Evolutionary conservation across 2,113 vertebrate species (phyloP).

Genomic region (Pelmatolapia mariae): DNA sequence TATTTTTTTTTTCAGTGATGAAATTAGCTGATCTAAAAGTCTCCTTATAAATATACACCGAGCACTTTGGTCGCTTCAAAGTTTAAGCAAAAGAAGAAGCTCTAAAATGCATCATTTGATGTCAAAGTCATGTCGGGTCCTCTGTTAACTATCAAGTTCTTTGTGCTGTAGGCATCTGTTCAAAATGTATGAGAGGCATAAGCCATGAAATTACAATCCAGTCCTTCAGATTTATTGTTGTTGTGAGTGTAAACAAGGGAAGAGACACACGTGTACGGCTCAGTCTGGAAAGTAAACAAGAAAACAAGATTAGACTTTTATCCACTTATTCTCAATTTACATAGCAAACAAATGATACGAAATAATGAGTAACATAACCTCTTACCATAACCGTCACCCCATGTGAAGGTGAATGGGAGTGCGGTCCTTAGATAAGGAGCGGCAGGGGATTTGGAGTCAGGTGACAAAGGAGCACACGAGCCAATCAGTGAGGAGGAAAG

Average conservation of each 20-base stretch:
- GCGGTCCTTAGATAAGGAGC: not conserved
- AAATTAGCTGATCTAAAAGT: not conserved
- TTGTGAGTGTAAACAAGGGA: not conserved
- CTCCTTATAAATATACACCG: not conserved
- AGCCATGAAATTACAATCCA: not conserved
- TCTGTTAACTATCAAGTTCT: not conserved
- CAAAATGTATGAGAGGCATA: not conserved
- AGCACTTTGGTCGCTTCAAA: not conserved
- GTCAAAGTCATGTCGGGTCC: not conserved
- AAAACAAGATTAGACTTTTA: not conserved
- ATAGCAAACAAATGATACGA: not conserved
- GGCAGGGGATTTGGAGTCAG: not conserved
- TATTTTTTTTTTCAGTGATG: not conserved
- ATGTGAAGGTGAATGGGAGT: not conserved
- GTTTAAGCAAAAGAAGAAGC: not conserved
- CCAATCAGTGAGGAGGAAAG: not conserved
- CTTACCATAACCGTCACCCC: not conserved
- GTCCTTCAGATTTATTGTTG: not conserved
- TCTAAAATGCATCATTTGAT: not conserved
- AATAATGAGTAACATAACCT: not conserved
- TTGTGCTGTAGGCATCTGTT: not conserved
- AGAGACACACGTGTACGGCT: not conserved
- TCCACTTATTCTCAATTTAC: not conserved
- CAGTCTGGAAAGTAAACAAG: not conserved
- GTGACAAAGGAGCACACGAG: not conserved